Conservation (phyloP, 2,113 vertebrate genomes). For the Notarius quadriscutis region DNA sequence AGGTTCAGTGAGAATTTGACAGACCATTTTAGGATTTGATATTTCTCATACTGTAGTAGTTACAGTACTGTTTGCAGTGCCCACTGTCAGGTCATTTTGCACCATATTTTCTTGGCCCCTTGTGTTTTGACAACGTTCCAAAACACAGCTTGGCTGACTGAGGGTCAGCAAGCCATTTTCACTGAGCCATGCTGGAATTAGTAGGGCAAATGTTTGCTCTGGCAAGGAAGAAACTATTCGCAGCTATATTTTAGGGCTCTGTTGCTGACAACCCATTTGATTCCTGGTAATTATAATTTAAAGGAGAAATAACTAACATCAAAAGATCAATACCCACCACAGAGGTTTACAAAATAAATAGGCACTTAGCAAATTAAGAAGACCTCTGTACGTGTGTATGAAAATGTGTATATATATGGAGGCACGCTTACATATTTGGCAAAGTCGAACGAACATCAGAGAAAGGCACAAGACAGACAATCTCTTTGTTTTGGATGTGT, state of each 20-base stretch:
- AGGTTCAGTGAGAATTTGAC: conserved; percentile 11
- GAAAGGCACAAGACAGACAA: conserved; percentile 72
- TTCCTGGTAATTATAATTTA: conserved; percentile 66
- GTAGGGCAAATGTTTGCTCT: conserved; percentile 67
- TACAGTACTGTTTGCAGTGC: background rate
- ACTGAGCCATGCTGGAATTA: conserved; percentile 66
- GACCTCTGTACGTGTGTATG: background rate
- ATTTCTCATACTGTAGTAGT: background rate
- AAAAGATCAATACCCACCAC: conserved; percentile 53
- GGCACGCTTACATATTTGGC: conserved; percentile 5
- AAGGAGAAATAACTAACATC: conserved; percentile 65
- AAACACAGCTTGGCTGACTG: conserved; percentile 40
- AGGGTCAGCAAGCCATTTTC: conserved; percentile 54
- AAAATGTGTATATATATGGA: background rate
- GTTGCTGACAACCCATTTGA: conserved; percentile 61
- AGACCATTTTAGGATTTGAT: conserved; percentile 10
- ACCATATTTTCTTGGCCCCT: conserved; percentile 23
- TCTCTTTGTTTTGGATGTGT: conserved; percentile 76
- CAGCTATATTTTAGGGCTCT: conserved; percentile 63
- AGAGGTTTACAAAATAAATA: conserved; percentile 69
- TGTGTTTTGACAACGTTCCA: conserved; percentile 62
- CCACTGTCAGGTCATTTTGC: conserved; percentile 16
- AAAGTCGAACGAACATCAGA: conserved; percentile 17
- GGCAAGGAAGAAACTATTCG: conserved; percentile 62
- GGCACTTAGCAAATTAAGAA: conserved; percentile 64